Base-by-base conservation (phyloP, 1,140 invertebrate species). In the Cydia strobilella region DNA sequence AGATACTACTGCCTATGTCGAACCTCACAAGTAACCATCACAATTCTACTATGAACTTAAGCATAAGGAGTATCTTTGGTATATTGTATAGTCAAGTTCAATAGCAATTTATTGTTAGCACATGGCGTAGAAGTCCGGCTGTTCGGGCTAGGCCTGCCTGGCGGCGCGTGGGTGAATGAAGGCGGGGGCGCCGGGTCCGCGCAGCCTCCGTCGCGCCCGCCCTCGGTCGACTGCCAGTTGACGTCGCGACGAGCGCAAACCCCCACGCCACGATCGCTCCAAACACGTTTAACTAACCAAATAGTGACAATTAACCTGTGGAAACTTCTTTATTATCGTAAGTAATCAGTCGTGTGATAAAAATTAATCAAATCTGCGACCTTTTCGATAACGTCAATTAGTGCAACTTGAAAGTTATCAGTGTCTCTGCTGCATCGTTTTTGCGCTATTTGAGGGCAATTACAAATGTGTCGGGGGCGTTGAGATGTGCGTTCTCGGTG, bases 111-210 rank as follows among this genome's bases (percentile, higher is more conserved):
- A 12, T 85, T 84, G 78, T 83, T 77, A 84, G 84, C 86, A 86
- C 86, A 90, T 87, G 87, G 85, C 86, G 88, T 88, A 88, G 83
- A 87, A 90, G 87, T 90, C 89, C 87, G 87, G 83, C 86, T 86
- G 88, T 88, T 88, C 84, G 86, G 84, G 88, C 86, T 87, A 84
- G 87, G 88, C 86, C 84, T 88, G 82, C 82, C 76, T 74, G 78
- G 77, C 74, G 79, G 77, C 77, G 84, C 81, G 82, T 79, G 82
- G 80, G 85, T 90, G 89, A 90, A 90, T 90, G 90, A 89, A 90
- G 87, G 90, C 85, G 89, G 89, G 88, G 89, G 84, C 77, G 87
- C 80, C 76, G 74, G 81, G 76, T 79, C 79, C 85, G 89, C 89
- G 90, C 89, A 89, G 89, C 86, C 88, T 90, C 88, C 85, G 88